Percentiles rank a stretch among this genome's conserved stretches.
Conservation (phyloP, 37 sponge, comb jelly and placozoan genomes). For the Aplysina aerophoba region DNA sequence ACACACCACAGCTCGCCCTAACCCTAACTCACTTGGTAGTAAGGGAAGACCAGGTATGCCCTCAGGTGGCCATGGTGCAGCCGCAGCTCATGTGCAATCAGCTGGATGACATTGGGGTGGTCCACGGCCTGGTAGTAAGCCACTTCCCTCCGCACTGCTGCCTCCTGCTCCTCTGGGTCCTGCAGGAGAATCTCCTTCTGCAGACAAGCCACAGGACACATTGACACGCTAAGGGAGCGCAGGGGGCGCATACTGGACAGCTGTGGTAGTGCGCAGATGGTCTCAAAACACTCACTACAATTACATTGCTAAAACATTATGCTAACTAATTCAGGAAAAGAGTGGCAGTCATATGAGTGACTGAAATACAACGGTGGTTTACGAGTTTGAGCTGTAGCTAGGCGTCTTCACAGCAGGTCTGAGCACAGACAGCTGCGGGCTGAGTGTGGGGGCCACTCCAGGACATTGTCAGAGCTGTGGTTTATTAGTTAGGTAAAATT, state of each 20-base stretch:
- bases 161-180: conserved; percentile 70
- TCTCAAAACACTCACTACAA: neutral
- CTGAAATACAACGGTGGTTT: too few species aligned
- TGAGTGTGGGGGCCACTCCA: too few species aligned
- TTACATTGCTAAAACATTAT: too few species aligned
- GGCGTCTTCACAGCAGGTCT: too few species aligned
- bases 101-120: conserved; percentile 56
- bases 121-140: conserved; percentile 46
- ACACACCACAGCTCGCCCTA: too few species aligned
- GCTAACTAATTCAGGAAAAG: too few species aligned
- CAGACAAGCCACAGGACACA: neutral
- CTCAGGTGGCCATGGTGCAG: neutral
- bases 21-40: conserved; percentile 51
- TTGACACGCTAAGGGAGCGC: neutral
- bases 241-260: neutral
- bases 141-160: conserved; percentile 72
- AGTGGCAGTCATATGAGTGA: too few species aligned
- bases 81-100: conserved; percentile 50
- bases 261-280: neutral
- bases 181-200: conserved; percentile 82
- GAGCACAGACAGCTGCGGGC: too few species aligned
- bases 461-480: too few species aligned
- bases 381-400: too few species aligned
- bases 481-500: too few species aligned
- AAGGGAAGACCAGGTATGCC: conserved; percentile 83